A percentile compares a stretch with the other conserved stretches of the same genome.
Evolutionary conservation across 2,888 invertebrate species (phyloP).

Genomic region (Aquatica leii): DNA sequence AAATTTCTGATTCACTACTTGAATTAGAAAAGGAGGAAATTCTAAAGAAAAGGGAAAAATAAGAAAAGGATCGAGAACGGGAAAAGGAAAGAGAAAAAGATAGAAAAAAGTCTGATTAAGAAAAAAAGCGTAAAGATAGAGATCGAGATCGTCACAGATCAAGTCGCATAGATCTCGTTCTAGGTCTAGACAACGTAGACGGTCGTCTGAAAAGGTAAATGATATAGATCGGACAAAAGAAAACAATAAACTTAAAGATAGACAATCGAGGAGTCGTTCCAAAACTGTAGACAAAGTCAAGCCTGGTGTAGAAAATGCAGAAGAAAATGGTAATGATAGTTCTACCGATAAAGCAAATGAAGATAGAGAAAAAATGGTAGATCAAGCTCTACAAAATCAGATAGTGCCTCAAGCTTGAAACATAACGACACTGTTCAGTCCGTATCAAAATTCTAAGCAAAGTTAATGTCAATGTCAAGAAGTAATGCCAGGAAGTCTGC

Average conservation of each 20-base stretch:
- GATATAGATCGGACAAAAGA: constrained; percentile 45
- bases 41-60: constrained; percentile 85
- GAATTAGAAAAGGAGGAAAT: constrained; percentile 98
- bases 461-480: constrained; percentile 69
- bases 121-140: constrained; percentile 62
- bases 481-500: constrained; percentile 55
- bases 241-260: constrained; percentile 43
- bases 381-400: constrained; percentile 48
- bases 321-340: constrained; percentile 59
- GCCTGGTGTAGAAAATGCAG: constrained; percentile 48
- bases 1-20: constrained; percentile 93
- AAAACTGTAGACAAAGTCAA: constrained; percentile 46
- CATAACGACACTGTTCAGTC: constrained; percentile 61
- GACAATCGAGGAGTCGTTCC: constrained; percentile 47
- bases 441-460: constrained; percentile 69
- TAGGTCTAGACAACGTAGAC: constrained; percentile 47
- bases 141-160: constrained; percentile 50
- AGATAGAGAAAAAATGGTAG: constrained; percentile 47
- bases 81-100: constrained; percentile 60
- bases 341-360: constrained; percentile 50
- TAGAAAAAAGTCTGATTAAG: constrained; percentile 57
- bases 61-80: constrained; percentile 70
- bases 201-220: constrained; percentile 44
- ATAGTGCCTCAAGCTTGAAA: constrained; percentile 47
- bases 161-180: constrained; percentile 48